Evolutionary conservation across 2,113 vertebrate genomes (phyloP).

Genomic region (Mesitornis unicolor): DNA sequence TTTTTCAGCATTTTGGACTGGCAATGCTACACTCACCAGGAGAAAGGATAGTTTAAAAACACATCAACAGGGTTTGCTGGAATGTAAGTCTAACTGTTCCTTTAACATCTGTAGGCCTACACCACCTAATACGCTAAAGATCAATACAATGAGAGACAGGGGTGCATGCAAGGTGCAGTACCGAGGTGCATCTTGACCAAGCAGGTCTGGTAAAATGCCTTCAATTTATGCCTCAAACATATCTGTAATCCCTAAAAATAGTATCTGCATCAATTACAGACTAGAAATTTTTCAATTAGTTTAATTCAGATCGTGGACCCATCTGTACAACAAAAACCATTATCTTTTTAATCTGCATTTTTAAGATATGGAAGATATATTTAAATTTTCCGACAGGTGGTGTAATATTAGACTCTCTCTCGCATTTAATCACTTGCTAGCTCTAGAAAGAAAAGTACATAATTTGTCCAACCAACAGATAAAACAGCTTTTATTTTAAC

Average conservation of each 20-base stretch:
- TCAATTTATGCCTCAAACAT: background rate
- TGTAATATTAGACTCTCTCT: background rate
- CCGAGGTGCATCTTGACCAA: background rate
- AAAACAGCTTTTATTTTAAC: background rate
- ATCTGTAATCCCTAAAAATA: background rate
- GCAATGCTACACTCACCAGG: background rate
- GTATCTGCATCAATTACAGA: background rate
- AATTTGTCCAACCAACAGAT: background rate
- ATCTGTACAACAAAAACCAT: background rate
- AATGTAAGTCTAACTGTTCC: background rate
- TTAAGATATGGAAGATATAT: background rate
- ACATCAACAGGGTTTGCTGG: background rate
- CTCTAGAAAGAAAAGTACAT: background rate
- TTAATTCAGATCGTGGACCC: background rate
- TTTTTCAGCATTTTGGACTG: background rate
- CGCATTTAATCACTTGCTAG: background rate
- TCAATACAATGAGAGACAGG: background rate
- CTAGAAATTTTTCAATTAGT: background rate
- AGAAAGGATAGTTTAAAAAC: background rate
- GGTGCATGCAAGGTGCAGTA: too few species aligned
- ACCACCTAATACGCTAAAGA: background rate
- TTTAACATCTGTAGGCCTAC: background rate
- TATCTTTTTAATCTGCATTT: background rate
- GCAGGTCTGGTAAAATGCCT: background rate
- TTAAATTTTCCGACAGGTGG: background rate